These are phyloP conservation scores for Leptogaster cylindrica DNA, from an alignment of 2,888 invertebrate species.

Conservation along the genomic window DNA sequence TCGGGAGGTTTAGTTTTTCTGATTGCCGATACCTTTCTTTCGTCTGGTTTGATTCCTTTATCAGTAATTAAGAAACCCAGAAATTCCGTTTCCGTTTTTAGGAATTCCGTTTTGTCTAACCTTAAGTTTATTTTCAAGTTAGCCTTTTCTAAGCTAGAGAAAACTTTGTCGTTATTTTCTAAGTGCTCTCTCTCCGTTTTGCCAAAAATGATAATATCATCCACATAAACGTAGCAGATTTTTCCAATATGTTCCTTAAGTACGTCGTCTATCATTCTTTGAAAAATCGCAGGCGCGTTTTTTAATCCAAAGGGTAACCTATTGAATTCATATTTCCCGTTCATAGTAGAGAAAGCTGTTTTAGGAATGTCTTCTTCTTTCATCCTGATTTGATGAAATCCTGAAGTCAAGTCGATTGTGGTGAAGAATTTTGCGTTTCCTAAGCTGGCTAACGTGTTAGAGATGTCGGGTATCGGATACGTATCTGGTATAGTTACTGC, in stretches of 20 bases:
- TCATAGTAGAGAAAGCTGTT: not conserved
- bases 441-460: not conserved
- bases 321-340: no score
- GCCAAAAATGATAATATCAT: slow-evolving; percentile 17
- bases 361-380: slow-evolving; percentile 4
- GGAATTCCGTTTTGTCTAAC: not conserved
- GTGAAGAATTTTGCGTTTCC: slow-evolving; percentile 13
- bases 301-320: slow-evolving; percentile 20
- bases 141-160: slow-evolving; percentile 1
- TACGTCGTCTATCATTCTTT: slow-evolving; percentile 22
- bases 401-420: slow-evolving; percentile 1
- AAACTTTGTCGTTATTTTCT: not conserved
- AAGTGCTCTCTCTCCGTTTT: slow-evolving; percentile 18
- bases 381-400: slow-evolving; percentile 28
- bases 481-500: not conserved
- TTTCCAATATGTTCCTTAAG: no score
- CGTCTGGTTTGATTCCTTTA: no score
- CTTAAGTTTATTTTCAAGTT: not conserved
- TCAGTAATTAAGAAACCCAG: no score
- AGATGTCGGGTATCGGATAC: slow-evolving; percentile 9
- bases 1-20: no score
- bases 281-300: slow-evolving; percentile 10
- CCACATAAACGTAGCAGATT: no score
- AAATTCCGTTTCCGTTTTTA: slow-evolving; percentile 19
- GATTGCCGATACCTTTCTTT: no score